Conservation (phyloP, 1,140 invertebrate genomes). For the Sinella curviseta region DNA sequence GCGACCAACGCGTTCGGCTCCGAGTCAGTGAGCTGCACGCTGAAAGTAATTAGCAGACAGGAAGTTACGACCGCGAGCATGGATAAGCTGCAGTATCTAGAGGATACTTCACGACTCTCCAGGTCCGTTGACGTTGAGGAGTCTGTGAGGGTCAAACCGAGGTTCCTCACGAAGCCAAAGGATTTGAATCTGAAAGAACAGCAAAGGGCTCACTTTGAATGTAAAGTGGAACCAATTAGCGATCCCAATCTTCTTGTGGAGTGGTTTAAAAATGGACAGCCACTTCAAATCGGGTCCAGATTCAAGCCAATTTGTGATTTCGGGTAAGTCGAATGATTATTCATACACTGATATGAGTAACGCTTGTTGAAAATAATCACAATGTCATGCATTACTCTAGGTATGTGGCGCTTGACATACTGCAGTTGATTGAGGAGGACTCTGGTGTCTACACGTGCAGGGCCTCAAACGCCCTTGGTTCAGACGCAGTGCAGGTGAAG, state of each 20-base stretch:
- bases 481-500: conserved; percentile 77
- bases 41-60: conserved; percentile 69
- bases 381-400: conserved; percentile 63
- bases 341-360: not conserved
- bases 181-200: conserved; percentile 79
- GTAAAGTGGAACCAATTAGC: conserved; percentile 92
- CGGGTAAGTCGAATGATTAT: conserved; percentile 62
- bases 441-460: conserved; percentile 83
- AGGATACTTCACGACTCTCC: conserved; percentile 82
- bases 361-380: not conserved
- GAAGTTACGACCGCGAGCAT: conserved; percentile 2
- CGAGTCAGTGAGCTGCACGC: conserved; percentile 87
- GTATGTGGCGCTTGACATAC: conserved; percentile 86
- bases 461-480: conserved; percentile 83
- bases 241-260: conserved; percentile 91
- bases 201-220: conserved; percentile 94
- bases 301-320: conserved; percentile 95
- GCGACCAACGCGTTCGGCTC: conserved; percentile 88
- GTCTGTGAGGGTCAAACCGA: conserved; percentile 75
- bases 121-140: conserved; percentile 73
- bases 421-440: conserved; percentile 89
- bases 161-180: conserved; percentile 82
- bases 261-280: conserved; percentile 86
- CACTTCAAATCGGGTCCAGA: conserved; percentile 56
- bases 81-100: conserved; percentile 82